These are phyloP conservation scores for Zaprionus camerounensis DNA, from an alignment of 1,140 invertebrate genomes.

Conservation along the genomic window DNA sequence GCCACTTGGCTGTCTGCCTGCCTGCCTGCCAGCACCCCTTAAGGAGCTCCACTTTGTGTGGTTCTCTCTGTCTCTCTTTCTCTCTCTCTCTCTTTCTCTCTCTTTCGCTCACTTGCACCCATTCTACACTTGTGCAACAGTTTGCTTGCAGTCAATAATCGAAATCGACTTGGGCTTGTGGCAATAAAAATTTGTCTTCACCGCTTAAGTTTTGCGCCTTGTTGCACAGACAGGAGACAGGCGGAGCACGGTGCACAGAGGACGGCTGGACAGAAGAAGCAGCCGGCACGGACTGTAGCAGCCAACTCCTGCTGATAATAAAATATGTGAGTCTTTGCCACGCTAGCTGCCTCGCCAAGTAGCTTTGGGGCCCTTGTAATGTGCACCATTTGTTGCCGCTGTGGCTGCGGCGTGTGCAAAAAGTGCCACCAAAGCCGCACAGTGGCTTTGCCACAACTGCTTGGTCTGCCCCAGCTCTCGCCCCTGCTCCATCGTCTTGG, in stretches of 20 bases:
- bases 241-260: not conserved
- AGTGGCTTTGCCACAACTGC: slow-evolving; percentile 48
- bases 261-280: not conserved
- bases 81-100: no score
- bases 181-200: slow-evolving; percentile 64
- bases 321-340: slow-evolving; percentile 59
- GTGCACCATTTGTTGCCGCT: slow-evolving; percentile 58
- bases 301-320: slow-evolving; percentile 51
- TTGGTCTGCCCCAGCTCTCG: slow-evolving; percentile 11
- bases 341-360: slow-evolving; percentile 47
- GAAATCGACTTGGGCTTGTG: slow-evolving; percentile 58
- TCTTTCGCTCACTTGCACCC: slow-evolving; percentile 10
- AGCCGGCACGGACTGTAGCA: not conserved
- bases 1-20: slow-evolving; percentile 27
- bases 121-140: slow-evolving; percentile 45
- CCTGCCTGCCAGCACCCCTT: not conserved
- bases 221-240: slow-evolving; percentile 62
- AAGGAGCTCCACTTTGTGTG: slow-evolving; percentile 17
- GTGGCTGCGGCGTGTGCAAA: slow-evolving; percentile 19
- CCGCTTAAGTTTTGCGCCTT: slow-evolving; percentile 72
- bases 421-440: slow-evolving; percentile 58
- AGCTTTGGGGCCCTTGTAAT: slow-evolving; percentile 63
- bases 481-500: not conserved
- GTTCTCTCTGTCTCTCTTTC: slow-evolving; percentile 10
- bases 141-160: slow-evolving; percentile 62